These are phyloP conservation scores for Hydropsyche betteni DNA, from an alignment of 2,888 invertebrate genomes.

Conservation along the genomic window DNA sequence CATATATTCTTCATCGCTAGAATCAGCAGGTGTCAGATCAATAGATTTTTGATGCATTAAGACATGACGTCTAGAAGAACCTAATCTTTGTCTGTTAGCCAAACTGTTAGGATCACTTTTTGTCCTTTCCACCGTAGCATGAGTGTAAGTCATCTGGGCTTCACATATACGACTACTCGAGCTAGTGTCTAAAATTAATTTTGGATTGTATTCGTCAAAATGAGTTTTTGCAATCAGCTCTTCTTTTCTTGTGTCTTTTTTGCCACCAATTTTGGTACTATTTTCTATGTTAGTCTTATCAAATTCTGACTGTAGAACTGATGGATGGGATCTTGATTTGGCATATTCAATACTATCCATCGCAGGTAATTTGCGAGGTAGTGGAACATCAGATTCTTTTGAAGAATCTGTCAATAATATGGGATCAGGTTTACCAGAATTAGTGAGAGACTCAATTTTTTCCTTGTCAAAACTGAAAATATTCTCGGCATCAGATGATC, in stretches of 20 bases:
- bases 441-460: slow-evolving; percentile 76
- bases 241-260: slow-evolving; percentile 69
- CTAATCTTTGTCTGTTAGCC: slow-evolving; percentile 76
- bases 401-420: slow-evolving; percentile 63
- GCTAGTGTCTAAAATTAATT: slow-evolving; percentile 66
- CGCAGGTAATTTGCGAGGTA: slow-evolving; percentile 61
- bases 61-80: slow-evolving; percentile 78
- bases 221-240: slow-evolving; percentile 73
- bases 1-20: slow-evolving; percentile 83
- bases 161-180: slow-evolving; percentile 66
- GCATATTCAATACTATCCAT: slow-evolving; percentile 68
- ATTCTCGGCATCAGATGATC: slow-evolving; percentile 74
- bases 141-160: slow-evolving; percentile 68
- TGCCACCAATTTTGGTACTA: slow-evolving; percentile 55
- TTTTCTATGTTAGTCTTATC: slow-evolving; percentile 63
- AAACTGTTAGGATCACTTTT: slow-evolving; percentile 87
- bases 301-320: slow-evolving; percentile 70
- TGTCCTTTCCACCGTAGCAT: slow-evolving; percentile 82
- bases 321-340: slow-evolving; percentile 67
- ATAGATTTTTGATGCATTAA: slow-evolving; percentile 88
- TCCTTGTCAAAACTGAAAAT: slow-evolving; percentile 82
- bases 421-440: slow-evolving; percentile 63
- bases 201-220: slow-evolving; percentile 78
- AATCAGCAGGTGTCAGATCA: slow-evolving; percentile 84
- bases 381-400: slow-evolving; percentile 65